Base-by-base conservation (phyloP, 2,888 invertebrate species). In the Serripes groenlandicus region DNA sequence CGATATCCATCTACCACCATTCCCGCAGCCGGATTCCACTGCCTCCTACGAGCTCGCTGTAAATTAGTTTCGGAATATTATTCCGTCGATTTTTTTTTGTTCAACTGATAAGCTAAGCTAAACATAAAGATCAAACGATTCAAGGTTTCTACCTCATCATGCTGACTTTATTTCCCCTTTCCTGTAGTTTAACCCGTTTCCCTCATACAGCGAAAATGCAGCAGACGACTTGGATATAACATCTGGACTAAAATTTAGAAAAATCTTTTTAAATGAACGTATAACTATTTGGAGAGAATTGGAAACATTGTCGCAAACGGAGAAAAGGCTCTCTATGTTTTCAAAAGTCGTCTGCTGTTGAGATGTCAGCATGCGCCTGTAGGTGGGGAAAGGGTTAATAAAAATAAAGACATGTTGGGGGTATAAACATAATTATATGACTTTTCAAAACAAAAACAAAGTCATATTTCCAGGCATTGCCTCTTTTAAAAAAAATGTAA, bases 31-130 rank as follows among this genome's bases (percentile, higher is more conserved):
- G n/a, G 42, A 66, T 66, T 42, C 15, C 71, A 62, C 60, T 66
- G 78, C 81, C 81, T 74, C 81, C 77, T 75, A 74, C 74, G 56
- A 56, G 56, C 69, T 62, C 74, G 64, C 60, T 70, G 81, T 74
- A 81, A 77, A 81, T 81, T 77, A 74, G 77, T 74, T 60, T 70
- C 26, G n/a, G 70, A 70, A 81, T 64, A 81, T 70, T 74, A 70
- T 70, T 37, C 71, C 37, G 35, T 23, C 28, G 81, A 81, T 81
- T 70, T 75, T n/a, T n/a, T n/a, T n/a, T n/a, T n/a, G n/a, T n/a
- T 42, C 35, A 23, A n/a, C 42, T 66, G 66, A 66, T 66, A 66
- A 37, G 37, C 42, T 42, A 26, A 21, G 32, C 3, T 23, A 34
- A n/a, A 66, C 35, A 66, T 66, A 66, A 66, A 66, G 66, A 66